These are phyloP conservation scores for Apocheima hispidaria DNA, from an alignment of 2,888 invertebrate species.

Conservation along the genomic window DNA sequence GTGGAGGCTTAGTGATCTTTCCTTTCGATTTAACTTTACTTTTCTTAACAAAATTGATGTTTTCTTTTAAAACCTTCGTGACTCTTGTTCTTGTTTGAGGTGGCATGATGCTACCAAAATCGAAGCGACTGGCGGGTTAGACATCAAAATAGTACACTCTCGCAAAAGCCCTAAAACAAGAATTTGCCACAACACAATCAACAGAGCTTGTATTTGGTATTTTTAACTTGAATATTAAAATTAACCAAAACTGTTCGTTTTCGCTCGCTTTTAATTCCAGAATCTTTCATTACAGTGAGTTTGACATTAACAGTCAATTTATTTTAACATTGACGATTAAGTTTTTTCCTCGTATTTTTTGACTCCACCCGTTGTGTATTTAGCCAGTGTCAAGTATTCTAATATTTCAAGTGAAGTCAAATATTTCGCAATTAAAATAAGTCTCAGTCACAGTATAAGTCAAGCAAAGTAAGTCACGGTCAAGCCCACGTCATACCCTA, in stretches of 20 bases:
- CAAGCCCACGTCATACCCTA: too few relatives aligned
- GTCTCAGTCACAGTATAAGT: too few relatives aligned
- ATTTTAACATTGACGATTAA: not conserved
- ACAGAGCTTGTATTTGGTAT: too few relatives aligned
- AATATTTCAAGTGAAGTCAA: too few relatives aligned
- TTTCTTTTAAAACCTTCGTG: conserved; percentile 69
- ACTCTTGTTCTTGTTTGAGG: conserved; percentile 66
- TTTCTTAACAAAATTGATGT: conserved; percentile 49
- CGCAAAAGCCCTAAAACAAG: conserved; percentile 18
- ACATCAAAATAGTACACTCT: conserved; percentile 3
- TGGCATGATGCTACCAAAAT: conserved; percentile 66
- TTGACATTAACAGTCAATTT: conserved; percentile 39
- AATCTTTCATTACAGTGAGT: too few relatives aligned
- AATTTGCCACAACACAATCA: too few relatives aligned
- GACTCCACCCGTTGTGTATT: too few relatives aligned
- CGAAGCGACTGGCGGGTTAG: conserved; percentile 21
- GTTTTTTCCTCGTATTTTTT: too few relatives aligned
- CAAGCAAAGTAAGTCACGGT: too few relatives aligned
- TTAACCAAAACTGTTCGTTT: conserved; percentile 25
- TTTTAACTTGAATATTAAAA: too few relatives aligned
- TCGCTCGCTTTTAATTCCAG: conserved; percentile 74
- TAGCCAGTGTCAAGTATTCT: too few relatives aligned
- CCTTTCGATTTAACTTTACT: conserved; percentile 51
- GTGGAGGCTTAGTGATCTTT: conserved; percentile 52
- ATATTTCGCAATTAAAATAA: too few relatives aligned